Evolutionary conservation across 2,797 vertebrate species (phyloP).

Genomic region (Argyrosomus regius): DNA sequence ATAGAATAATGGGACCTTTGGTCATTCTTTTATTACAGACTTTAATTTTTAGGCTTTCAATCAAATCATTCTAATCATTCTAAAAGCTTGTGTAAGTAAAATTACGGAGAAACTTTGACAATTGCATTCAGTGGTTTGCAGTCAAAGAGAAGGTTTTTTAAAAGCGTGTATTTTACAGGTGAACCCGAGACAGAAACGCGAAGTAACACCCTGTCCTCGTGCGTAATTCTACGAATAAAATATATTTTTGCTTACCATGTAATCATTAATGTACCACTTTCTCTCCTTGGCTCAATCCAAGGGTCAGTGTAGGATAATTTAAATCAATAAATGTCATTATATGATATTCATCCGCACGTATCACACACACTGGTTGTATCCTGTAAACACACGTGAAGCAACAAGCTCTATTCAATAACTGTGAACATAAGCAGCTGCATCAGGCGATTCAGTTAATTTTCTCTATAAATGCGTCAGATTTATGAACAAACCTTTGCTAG

Average conservation of each 20-base stretch:
- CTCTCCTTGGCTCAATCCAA: conserved; percentile 15
- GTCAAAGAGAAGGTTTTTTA: neutral
- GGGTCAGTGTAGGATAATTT: neutral
- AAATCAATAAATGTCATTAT: neutral
- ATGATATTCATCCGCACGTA: neutral
- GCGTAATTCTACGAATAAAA: conserved; percentile 18
- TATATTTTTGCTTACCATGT: neutral
- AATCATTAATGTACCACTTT: neutral
- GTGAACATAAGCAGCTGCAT: neutral
- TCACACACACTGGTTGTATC: neutral
- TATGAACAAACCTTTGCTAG: conserved; percentile 71
- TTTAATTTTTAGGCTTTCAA: neutral
- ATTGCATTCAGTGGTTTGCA: neutral
- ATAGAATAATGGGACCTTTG: neutral
- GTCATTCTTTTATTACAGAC: neutral
- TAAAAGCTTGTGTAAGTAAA: neutral
- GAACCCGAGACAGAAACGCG: neutral
- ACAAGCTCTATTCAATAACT: neutral
- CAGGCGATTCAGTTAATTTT: fast-evolving
- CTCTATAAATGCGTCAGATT: conserved; percentile 15
- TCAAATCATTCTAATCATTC: neutral
- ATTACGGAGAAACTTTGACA: neutral
- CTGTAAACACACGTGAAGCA: neutral
- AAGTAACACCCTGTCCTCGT: neutral
- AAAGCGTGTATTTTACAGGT: conserved; percentile 7